phyloP scores from a whole-genome alignment of 2,888 invertebrate genomes.

The Papilio demoleus region DNA sequence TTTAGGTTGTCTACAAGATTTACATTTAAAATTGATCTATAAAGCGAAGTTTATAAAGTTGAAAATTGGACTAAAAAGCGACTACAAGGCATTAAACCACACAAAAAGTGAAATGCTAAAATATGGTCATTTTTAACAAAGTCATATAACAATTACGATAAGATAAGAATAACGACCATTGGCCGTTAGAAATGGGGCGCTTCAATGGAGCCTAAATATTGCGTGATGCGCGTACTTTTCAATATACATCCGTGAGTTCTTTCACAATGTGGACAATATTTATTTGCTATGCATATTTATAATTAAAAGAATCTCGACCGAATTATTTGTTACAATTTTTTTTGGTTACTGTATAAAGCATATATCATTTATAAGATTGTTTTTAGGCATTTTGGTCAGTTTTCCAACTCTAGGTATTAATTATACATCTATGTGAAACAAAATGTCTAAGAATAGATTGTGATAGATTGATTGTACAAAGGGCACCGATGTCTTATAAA shows the following conservation, averaged over 20 bases:
- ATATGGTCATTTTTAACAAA: slow-evolving; percentile 1
- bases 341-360: no score
- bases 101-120: slow-evolving; percentile 4
- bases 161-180: slow-evolving; percentile 21
- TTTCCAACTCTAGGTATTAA: not conserved
- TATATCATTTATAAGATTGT: no score
- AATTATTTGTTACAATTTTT: not conserved
- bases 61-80: not conserved
- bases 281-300: not conserved
- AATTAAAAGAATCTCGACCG: no score
- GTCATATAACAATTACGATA: slow-evolving; percentile 14
- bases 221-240: not conserved
- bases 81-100: not conserved
- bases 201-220: not conserved
- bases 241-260: not conserved
- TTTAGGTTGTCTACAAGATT: slow-evolving; percentile 23
- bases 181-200: slow-evolving; percentile 7
- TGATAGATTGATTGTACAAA: slow-evolving; percentile 12
- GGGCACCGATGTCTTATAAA: not conserved
- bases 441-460: slow-evolving; percentile 4
- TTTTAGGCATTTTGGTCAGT: no score
- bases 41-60: not conserved
- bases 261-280: not conserved
- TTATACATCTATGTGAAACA: not conserved
- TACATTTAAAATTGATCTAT: not conserved